phyloP scores from a whole-genome alignment of 2,797 vertebrate genomes.

The Remorina albescens region DNA sequence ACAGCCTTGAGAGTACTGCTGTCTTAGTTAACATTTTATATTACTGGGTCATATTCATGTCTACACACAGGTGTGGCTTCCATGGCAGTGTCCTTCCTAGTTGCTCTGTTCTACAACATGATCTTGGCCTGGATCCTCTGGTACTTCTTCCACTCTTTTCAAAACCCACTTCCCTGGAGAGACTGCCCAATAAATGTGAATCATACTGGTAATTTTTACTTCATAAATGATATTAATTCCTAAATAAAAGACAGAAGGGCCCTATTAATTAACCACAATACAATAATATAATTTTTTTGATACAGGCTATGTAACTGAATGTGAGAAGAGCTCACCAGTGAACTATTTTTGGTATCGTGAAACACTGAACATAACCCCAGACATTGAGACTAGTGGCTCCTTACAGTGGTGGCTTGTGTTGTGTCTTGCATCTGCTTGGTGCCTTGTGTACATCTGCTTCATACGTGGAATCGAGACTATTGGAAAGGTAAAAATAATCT shows the following conservation, averaged over 20 bases:
- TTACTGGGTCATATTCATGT: conserved; percentile 7
- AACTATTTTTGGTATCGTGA: conserved; percentile 91
- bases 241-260: background rate
- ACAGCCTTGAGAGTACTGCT: background rate
- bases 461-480: conserved; percentile 88
- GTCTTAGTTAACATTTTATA: background rate
- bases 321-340: conserved; percentile 81
- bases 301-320: conserved; percentile 84
- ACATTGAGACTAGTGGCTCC: conserved; percentile 72
- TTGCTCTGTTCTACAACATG: conserved; percentile 88
- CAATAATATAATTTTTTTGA: conserved; percentile 19
- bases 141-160: conserved; percentile 90
- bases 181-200: conserved; percentile 83
- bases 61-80: conserved; percentile 81
- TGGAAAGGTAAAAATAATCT: conserved; percentile 83
- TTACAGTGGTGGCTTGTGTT: conserved; percentile 87
- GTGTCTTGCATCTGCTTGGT: conserved; percentile 85
- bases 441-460: conserved; percentile 85
- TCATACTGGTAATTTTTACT: conserved; percentile 78
- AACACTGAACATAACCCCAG: conserved; percentile 85
- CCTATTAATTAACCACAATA: background rate
- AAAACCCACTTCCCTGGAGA: conserved; percentile 88
- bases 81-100: conserved; percentile 80
- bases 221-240: background rate
- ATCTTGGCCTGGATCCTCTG: conserved; percentile 89